Evolutionary conservation across 1,140 invertebrate species (phyloP), one percentile per base, ranked within the genome.

Genomic region (Drosophila suzukii): DNA sequence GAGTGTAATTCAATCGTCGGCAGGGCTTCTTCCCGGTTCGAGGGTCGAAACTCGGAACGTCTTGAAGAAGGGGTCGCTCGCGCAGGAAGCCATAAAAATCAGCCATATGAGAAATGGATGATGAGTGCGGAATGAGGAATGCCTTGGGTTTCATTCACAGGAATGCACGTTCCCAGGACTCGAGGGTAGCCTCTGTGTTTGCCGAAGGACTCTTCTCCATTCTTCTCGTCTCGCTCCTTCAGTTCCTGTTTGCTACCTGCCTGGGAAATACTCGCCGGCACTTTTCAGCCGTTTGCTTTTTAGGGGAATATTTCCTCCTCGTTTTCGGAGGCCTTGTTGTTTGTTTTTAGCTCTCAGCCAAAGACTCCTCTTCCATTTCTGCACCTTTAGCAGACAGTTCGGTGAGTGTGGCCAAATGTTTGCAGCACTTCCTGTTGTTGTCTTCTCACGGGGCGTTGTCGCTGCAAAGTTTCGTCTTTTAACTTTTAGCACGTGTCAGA

Each of bases 51-150:
- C 72, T 46, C 53, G 56, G 53, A 60, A 30, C 74, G 75, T 78
- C 75, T 78, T 78, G 51, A 72, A 78, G 51, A 72, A 78, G 75
- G 72, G 76, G 50, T 71, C 53, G 32, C 8, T 34, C 7, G 32
- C 32, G 85, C 88, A 91, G 88, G 88, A 91, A 91, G 75, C 88
- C 88, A 84, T 91, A 91, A 65, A 91, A 91, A 88, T 90, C 80
- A 59, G 82, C 46, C 58, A 73, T 73, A 86, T 86, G 84, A 80
- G 80, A 80, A 88, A 83, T 77, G 83, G 78, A 88, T 88, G 81
- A 91, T 88, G 75, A 82, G 63, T 71, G 71, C 46, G 77, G 36
- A 57, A 66, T 86, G 84, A 51, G 78, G 49, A 62, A 65, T 90
- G 84, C 70, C 86, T 82, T 90, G 76, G 68, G 81, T 83, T 91